A percentile compares a stretch with the other conserved stretches of the same genome.
Conservation (phyloP, 37 sponge, comb jelly and placozoan species). For the Cliona cf. orientalis region DNA sequence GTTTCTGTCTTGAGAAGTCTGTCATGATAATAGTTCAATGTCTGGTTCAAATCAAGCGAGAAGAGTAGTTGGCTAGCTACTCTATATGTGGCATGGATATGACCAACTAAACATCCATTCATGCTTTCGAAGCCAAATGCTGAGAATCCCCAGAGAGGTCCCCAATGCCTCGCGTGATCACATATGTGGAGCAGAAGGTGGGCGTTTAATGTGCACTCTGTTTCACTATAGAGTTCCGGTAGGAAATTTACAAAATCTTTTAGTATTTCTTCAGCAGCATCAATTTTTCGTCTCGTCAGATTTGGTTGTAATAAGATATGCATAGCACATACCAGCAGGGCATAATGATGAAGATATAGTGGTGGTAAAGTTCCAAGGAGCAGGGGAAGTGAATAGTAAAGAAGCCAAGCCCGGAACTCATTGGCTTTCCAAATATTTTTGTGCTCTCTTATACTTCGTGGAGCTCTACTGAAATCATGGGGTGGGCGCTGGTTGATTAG, state of each 20-base stretch:
- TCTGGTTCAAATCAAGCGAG: conserved; percentile 2
- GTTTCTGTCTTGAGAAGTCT: neutral
- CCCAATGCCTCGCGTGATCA: conserved; percentile 11
- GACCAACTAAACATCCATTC: neutral
- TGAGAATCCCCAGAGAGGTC: conserved; percentile 26
- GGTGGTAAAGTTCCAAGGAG: conserved; percentile 16
- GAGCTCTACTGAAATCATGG: conserved; percentile 14
- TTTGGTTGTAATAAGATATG: conserved; percentile 5
- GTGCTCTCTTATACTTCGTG: conserved; percentile 2
- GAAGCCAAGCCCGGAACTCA: conserved; percentile 10
- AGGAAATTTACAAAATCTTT: conserved; percentile 6
- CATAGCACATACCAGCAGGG: conserved; percentile 27
- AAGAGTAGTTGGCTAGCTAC: conserved; percentile 6
- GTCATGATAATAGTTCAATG: neutral
- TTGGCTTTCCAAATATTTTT: conserved; percentile 22
- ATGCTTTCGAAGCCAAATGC: conserved; percentile 13
- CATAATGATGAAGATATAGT: conserved; percentile 29
- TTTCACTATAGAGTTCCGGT: conserved; percentile 29
- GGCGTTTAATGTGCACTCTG: neutral
- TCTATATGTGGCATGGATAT: neutral
- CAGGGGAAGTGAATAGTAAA: conserved; percentile 27
- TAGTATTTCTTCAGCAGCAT: conserved; percentile 34
- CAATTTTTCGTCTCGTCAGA: neutral
- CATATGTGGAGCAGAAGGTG: neutral
- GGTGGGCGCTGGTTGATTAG: neutral